Base-by-base conservation (phyloP, 2,888 invertebrate species). In the Bombyx huttoni region DNA sequence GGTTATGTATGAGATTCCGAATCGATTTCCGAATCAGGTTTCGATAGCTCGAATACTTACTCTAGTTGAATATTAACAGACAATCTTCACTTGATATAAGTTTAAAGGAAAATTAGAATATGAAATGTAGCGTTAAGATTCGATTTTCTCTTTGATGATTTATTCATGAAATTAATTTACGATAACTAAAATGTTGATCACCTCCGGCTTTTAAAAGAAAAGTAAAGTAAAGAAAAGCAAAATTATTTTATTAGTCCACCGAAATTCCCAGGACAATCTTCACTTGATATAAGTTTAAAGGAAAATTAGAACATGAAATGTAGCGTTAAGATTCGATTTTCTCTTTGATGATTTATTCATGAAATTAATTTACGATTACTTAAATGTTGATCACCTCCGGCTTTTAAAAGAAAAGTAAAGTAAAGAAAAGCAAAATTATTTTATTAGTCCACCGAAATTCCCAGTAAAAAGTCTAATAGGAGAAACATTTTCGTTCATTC, bases 391-490 rank as follows among this genome's bases (percentile, higher is more conserved):
- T 7, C 40, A 12, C 7, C 3, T 40, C 40, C 40, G 40, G 40
- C 40, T 40, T 40, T 40, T 12, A 40, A 40, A 40, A 12, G 40
- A 40, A 40, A 40, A 40, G 12, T 10, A 10, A 40, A 40, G 3
- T 10, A 3, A n/a, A n/a, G n/a, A n/a, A n/a, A n/a, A n/a, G 5
- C 40, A 3, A 8, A 40, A 40, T 49, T 35, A 54, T 62, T 61
- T 61, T 57, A 56, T 47, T 47, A 47, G 9, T 13, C 47, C 12
- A 8, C 40, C 35, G 52, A 75, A 68, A 73, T 80, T 75, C 73
- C 74, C 73, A 79, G 40, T 79, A 77, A 82, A 81, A 80, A 79
- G 40, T 75, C 74, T 74, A 79, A 80, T 79, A 75, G 71, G 75
- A 71, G 69, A 68, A 74, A 73, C 77, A 75, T 75, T 81, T 72